Conservation (phyloP, 1,140 invertebrate species). For the Limonius californicus region DNA sequence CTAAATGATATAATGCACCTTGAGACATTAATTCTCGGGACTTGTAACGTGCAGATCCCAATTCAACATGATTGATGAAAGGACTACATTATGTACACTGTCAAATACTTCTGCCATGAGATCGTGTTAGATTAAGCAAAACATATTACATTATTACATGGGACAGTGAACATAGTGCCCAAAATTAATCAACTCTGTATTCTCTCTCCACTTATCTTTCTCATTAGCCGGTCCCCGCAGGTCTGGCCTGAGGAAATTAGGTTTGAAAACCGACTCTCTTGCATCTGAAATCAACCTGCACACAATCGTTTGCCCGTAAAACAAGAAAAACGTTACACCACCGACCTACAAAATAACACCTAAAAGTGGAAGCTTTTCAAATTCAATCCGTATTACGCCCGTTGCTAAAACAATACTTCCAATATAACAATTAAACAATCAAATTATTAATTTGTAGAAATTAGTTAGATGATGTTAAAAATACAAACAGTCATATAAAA, state of each 20-base stretch:
- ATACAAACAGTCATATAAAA: neutral
- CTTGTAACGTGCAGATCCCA: neutral
- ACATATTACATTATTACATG: constrained; percentile 28
- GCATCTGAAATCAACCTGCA: no score
- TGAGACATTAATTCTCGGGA: neutral
- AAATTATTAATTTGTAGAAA: no score
- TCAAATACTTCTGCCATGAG: constrained; percentile 16
- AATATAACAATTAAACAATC: no score
- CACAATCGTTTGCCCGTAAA: no score
- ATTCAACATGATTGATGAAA: constrained; percentile 20
- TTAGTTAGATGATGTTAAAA: no score
- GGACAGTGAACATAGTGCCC: constrained; percentile 22
- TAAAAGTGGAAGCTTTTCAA: no score
- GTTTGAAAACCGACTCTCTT: constrained; percentile 26
- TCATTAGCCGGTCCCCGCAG: constrained; percentile 29
- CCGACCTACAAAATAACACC: no score
- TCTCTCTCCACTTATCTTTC: constrained; percentile 25
- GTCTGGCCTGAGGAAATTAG: constrained; percentile 29
- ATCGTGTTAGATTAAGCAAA: constrained; percentile 29
- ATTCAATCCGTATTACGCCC: no score
- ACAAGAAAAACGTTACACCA: no score
- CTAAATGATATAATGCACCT: neutral
- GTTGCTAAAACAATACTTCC: no score
- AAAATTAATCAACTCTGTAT: constrained; percentile 28
- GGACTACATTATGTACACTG: constrained; percentile 14